These are phyloP conservation scores for Bungarus multicinctus DNA, from an alignment of 2,113 vertebrate species.

Conservation along the genomic window DNA sequence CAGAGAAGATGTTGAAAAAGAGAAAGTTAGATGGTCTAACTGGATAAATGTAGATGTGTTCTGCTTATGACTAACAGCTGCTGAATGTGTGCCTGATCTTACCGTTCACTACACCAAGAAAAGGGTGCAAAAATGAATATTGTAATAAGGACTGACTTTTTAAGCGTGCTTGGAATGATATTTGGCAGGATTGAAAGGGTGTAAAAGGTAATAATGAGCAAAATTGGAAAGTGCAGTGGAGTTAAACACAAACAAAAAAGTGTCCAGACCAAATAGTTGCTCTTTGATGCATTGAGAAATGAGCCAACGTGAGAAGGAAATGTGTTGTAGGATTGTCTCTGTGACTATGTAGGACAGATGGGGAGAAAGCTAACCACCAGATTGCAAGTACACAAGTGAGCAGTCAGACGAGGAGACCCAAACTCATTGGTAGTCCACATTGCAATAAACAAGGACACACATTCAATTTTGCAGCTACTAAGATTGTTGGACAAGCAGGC, in stretches of 20 bases:
- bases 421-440: background rate
- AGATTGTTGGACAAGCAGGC: background rate
- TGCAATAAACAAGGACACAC: background rate
- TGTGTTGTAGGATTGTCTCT: background rate
- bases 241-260: background rate
- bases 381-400: background rate
- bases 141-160: background rate
- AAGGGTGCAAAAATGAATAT: background rate
- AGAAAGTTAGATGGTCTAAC: background rate
- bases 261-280: background rate
- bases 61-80: background rate
- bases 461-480: background rate
- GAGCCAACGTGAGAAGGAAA: background rate
- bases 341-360: background rate
- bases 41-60: background rate
- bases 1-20: background rate
- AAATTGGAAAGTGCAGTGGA: background rate
- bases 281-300: background rate
- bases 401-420: background rate
- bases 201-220: background rate
- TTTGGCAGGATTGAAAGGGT: background rate
- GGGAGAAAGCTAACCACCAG: background rate
- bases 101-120: background rate
- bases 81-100: background rate
- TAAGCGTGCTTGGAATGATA: background rate